Evolutionary conservation across 2,797 vertebrate genomes (phyloP).

Genomic region (Melanotaenia boesemani): DNA sequence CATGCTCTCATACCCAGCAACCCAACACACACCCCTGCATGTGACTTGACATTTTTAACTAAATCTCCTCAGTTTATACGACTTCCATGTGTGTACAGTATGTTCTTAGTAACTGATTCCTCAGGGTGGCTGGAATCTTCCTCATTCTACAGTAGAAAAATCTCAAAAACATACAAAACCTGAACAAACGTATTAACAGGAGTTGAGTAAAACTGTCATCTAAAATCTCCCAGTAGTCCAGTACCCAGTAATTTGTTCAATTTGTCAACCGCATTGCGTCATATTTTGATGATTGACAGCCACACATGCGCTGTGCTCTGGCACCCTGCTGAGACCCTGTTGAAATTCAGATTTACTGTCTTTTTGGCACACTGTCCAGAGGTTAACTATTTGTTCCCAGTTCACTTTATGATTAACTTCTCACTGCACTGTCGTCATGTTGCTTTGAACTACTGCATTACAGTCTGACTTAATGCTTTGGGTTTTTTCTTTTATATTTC

Average conservation of each 20-base stretch:
- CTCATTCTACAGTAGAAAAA: conserved; percentile 1
- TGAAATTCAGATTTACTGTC: conserved; percentile 36
- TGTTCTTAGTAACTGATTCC: conserved; percentile 47
- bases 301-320: conserved; percentile 19
- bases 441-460: neutral
- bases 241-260: neutral
- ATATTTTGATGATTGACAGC: conserved; percentile 21
- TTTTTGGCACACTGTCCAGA: conserved; percentile 3
- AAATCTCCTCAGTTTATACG: conserved; percentile 25
- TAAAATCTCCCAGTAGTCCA: neutral
- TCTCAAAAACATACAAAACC: neutral
- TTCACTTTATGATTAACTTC: conserved; percentile 7
- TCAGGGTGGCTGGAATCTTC: conserved; percentile 15
- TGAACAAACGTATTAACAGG: neutral
- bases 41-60: conserved; percentile 37
- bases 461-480: neutral
- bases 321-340: conserved; percentile 21
- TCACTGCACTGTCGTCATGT: neutral
- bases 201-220: neutral
- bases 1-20: neutral
- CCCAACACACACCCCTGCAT: neutral
- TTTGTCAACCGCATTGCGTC: neutral
- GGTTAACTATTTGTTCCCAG: conserved; percentile 8
- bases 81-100: conserved; percentile 11
- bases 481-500: neutral